A percentile compares a stretch with the other conserved stretches of the same genome.
phyloP scores from a whole-genome alignment of 2,888 invertebrate species.

The Anagyrus pseudococci region DNA sequence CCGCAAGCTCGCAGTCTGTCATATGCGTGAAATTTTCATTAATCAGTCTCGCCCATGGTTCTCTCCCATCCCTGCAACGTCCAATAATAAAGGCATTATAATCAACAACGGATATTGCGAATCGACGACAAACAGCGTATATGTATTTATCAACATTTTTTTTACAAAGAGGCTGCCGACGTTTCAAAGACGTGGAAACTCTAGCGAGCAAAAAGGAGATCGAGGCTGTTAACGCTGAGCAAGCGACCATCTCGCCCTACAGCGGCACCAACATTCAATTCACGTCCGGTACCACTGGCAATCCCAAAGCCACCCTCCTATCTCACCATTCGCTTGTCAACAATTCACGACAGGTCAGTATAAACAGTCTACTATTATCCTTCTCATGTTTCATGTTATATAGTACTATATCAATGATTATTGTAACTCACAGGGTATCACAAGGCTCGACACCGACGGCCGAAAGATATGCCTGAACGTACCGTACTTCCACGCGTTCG shows the following conservation, averaged over 20 bases:
- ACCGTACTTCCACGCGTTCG: constrained; percentile 85
- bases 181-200: constrained; percentile 61
- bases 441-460: constrained; percentile 61
- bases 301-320: constrained; percentile 77
- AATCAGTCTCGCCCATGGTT: no score
- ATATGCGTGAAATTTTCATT: no score
- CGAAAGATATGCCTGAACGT: constrained; percentile 70
- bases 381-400: no score
- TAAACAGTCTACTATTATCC: no score
- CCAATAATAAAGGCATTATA: no score
- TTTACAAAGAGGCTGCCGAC: constrained; percentile 59
- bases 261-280: constrained; percentile 80
- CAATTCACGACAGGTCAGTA: constrained; percentile 74
- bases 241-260: constrained; percentile 69
- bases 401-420: no score
- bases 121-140: neutral
- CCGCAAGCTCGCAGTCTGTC: no score
- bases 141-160: neutral
- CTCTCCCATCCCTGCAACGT: no score
- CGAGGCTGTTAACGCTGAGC: constrained; percentile 61
- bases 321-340: constrained; percentile 79
- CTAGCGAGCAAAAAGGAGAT: constrained; percentile 51
- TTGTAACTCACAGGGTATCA: constrained; percentile 39
- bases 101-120: neutral
- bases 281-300: constrained; percentile 85